Evolutionary conservation across 2,888 invertebrate species (phyloP).

Genomic region (Rugalucina vietnamica): DNA sequence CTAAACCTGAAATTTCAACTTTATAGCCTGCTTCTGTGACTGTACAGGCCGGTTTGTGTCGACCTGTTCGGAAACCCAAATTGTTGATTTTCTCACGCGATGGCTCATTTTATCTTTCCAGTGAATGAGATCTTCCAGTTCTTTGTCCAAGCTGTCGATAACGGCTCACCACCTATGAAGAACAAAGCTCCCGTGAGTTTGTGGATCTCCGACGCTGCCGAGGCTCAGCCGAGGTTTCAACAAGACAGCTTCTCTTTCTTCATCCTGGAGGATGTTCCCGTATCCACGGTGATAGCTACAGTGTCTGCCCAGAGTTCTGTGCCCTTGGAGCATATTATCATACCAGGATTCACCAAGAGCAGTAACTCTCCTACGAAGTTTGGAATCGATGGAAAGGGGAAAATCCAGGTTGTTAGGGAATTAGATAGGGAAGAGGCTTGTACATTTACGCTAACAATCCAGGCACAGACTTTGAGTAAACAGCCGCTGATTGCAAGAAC

Average conservation of each 20-base stretch:
- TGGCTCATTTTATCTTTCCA: conserved; percentile 67
- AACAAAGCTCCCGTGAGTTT: conserved; percentile 93
- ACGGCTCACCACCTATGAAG: conserved; percentile 89
- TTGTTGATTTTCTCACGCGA: too few relatives aligned
- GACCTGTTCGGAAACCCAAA: too few relatives aligned
- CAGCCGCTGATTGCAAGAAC: conserved; percentile 88
- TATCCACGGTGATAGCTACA: conserved; percentile 89
- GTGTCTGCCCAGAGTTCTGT: conserved; percentile 87
- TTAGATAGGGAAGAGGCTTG: conserved; percentile 91
- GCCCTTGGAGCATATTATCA: conserved; percentile 86
- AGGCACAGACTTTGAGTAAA: conserved; percentile 89
- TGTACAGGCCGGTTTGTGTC: too few relatives aligned
- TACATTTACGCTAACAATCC: conserved; percentile 81
- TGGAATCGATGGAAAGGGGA: conserved; percentile 73
- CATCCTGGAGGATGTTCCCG: conserved; percentile 90
- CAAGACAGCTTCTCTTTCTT: conserved; percentile 91
- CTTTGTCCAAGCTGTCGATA: conserved; percentile 94
- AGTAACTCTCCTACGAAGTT: conserved; percentile 83
- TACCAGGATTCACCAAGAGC: conserved; percentile 86
- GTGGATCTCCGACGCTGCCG: conserved; percentile 89
- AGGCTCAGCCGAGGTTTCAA: conserved; percentile 90
- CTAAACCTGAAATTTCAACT: too few relatives aligned
- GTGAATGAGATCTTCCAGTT: conserved; percentile 88
- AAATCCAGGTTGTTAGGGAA: conserved; percentile 86
- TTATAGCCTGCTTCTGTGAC: too few relatives aligned